Base-by-base conservation (phyloP, 1,140 invertebrate species). In the Diplogasteroides magnus region DNA sequence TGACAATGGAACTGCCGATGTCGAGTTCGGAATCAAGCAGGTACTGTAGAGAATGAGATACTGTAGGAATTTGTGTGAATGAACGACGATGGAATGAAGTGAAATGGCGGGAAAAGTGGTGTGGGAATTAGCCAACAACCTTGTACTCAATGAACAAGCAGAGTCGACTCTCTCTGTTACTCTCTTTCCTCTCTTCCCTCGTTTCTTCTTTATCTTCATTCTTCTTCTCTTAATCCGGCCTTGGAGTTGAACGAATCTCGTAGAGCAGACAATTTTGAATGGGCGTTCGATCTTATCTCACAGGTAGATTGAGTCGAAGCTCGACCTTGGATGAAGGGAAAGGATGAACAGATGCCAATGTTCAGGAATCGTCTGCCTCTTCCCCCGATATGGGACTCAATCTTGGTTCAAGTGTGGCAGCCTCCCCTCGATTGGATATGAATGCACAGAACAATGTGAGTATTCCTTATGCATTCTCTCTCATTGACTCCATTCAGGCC, bases 361-460 rank as follows among this genome's bases (percentile, higher is more conserved):
- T 77, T 23, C 65, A 77, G 76, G 76, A 78, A 1, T 77, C 76
- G 6, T 55, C 60, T 31, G 69, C 68, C 15, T 77, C 76, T 14
- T 77, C 76, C 13, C 76, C 76, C 6, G 76, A 77, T 28, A 64
- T 77, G n/a, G 25, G 31, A 0, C 14, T 74, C n/a, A 73, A 75
- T 72, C n/a, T 73, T 6, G 19, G 26, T 2, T 6, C 31, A 69
- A 28, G 31, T 31, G 3, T 29, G 64, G 26, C 64, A 14, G 66
- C 23, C 37, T 23, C 64, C 64, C 29, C 64, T 61, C 63, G 67
- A 64, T 28, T 37, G 29, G 15, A n/a, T 23, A 13, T 23, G n/a
- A 27, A 27, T 19, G 1, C 2, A 28, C 19, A n/a, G 31, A 11
- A 6, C 61, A 60, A 67, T 48, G 2, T 32, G 27, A 68, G 2